Evolutionary conservation across 1,140 invertebrate genomes (phyloP).

Genomic region (Lanistes nyassanus): DNA sequence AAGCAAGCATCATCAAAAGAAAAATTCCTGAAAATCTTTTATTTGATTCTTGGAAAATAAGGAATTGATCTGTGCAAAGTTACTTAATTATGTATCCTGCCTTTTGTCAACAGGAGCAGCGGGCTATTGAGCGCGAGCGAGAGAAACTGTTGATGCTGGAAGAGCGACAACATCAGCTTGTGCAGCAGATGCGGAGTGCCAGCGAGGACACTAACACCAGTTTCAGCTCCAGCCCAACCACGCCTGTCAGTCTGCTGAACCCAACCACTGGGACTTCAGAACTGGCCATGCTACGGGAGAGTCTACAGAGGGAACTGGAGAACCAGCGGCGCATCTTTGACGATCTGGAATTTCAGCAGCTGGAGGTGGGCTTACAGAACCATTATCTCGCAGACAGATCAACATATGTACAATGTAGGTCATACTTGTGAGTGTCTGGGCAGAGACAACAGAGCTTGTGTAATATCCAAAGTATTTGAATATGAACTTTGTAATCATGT

Average conservation of each 20-base stretch:
- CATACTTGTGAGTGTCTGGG: not conserved
- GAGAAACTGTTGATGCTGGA: constrained; percentile 77
- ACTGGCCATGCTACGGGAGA: constrained; percentile 69
- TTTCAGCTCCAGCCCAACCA: constrained; percentile 20
- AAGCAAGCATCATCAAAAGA: too few relatives aligned
- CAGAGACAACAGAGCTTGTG: not conserved
- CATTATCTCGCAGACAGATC: not conserved
- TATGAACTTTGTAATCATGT: not conserved
- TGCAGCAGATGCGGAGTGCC: constrained; percentile 67
- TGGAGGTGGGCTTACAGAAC: constrained; percentile 73
- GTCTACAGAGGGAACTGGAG: constrained; percentile 72
- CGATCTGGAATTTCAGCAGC: constrained; percentile 91
- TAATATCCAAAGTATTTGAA: not conserved
- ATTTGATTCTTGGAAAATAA: too few relatives aligned
- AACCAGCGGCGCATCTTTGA: constrained; percentile 79
- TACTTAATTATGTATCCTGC: not conserved
- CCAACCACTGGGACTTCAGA: constrained; percentile 15
- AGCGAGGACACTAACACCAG: not conserved
- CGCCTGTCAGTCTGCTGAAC: constrained; percentile 1
- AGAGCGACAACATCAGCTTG: constrained; percentile 71
- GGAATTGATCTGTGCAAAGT: too few relatives aligned
- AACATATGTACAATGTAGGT: not conserved
- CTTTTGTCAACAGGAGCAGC: constrained; percentile 70
- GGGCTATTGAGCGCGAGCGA: constrained; percentile 77
- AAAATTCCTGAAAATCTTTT: too few relatives aligned